Evolutionary conservation across 2,113 vertebrate genomes (phyloP), one percentile per base, ranked within the genome.

Genomic region (Pachycephala philippinensis): DNA sequence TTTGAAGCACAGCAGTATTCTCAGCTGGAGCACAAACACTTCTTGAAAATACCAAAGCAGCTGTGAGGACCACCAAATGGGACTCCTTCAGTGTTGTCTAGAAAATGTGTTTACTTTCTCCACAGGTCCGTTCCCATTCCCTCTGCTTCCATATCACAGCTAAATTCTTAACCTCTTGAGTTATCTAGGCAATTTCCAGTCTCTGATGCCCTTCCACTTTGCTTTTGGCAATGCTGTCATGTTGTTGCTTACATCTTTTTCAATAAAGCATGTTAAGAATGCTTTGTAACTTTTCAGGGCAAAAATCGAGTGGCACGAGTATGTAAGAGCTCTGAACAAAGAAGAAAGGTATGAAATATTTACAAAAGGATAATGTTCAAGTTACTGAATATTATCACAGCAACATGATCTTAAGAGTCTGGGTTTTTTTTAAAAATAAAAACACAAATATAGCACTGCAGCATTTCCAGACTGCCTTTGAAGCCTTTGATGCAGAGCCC

Each of bases 21-120:
- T 33, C 26, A 37, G 47, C 33, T 72, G 47, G 27, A 63, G 39
- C 33, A 72, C 13, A 45, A 53, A 31, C 11, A 9, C 33, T 54
- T 45, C 54, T 47, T 28, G 18, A 27, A 84, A 84, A 53, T 37
- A 53, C 13, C 57, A 61, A 39, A 63, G 39, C 57, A 63, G 21
- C 22, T 54, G 11, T 54, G 23, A 72, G 33, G 9, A 37, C 11
- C 27, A 63, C 27, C 14, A 7, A 0, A 0, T 6, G 9, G 14
- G 45, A 37, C 40, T 80, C 30, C 63, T 42, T 50, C 28, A 40
- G n/a, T 20, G 44, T 13, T 33, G 11, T 24, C 27, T 30, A 49
- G 17, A 69, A 49, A 83, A 40, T 0, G 1, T 15, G 5, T 45
- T 89, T 49, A 45, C 18, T 11, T 76, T 49, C 37, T n/a, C 42